These are phyloP conservation scores for Esox masquinongy DNA, from an alignment of 2,797 vertebrate genomes.

Conservation along the genomic window DNA sequence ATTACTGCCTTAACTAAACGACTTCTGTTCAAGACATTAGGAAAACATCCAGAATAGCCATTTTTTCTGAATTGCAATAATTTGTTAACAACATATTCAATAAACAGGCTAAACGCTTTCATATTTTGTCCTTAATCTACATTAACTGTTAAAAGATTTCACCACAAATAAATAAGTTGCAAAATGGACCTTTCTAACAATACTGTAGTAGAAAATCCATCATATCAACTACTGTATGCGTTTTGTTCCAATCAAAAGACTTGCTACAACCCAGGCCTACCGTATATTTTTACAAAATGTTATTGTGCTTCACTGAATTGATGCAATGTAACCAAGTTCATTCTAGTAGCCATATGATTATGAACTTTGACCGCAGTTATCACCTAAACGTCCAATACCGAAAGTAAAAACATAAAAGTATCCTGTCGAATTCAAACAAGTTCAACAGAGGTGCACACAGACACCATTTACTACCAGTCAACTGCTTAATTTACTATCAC, in stretches of 20 bases:
- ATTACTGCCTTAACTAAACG: neutral
- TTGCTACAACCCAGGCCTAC: neutral
- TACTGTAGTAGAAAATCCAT: neutral
- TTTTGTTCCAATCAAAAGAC: neutral
- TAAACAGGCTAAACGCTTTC: neutral
- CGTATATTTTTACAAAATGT: neutral
- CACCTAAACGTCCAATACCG: neutral
- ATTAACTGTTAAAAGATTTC: neutral
- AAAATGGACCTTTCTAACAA: neutral
- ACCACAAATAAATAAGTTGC: neutral
- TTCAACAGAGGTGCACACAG: neutral
- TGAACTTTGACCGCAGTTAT: constrained; percentile 1
- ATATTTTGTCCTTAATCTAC: neutral
- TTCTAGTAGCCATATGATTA: neutral
- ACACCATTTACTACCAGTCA: neutral
- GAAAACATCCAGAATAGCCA: neutral
- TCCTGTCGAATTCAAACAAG: constrained; percentile 4
- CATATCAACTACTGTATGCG: neutral
- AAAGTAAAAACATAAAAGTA: constrained; percentile 13
- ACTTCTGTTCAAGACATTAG: neutral
- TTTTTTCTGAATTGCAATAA: neutral
- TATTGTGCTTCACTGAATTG: neutral
- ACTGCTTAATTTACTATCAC: neutral
- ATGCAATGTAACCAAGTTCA: neutral
- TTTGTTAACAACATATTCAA: neutral